phyloP scores from a whole-genome alignment of 2,888 invertebrate species.

The Sarcophaga caerulescens region DNA sequence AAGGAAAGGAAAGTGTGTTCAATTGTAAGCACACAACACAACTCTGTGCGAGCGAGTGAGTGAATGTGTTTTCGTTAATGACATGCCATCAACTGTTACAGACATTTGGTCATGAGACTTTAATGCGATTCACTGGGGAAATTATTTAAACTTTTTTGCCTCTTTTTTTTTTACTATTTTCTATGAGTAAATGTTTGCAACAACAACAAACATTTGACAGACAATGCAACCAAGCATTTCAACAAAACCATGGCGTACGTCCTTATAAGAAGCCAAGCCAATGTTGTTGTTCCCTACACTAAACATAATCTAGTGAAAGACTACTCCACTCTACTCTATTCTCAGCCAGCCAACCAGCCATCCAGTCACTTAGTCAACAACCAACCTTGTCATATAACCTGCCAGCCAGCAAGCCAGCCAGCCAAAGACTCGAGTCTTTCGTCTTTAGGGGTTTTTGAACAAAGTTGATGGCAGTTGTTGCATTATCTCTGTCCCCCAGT shows the following conservation, averaged over 20 bases:
- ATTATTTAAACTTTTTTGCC: constrained; percentile 54
- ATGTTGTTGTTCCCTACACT: not conserved
- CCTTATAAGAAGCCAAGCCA: not conserved
- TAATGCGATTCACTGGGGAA: constrained; percentile 63
- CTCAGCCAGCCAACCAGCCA: not conserved
- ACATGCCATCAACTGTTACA: constrained; percentile 63
- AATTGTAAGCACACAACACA: not conserved
- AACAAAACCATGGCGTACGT: not conserved
- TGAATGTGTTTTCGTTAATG: constrained; percentile 56
- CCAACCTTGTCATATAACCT: not conserved
- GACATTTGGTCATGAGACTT: constrained; percentile 60
- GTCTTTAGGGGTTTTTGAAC: not conserved
- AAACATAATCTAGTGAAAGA: not conserved
- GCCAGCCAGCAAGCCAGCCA: not conserved
- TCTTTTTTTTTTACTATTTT: not conserved
- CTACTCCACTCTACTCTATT: not conserved
- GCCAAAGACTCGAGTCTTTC: not conserved
- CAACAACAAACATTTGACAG: constrained; percentile 30
- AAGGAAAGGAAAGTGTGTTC: not conserved
- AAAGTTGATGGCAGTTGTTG: constrained; percentile 31
- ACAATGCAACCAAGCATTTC: constrained; percentile 51
- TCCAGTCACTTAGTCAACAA: too few relatives aligned
- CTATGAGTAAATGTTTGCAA: constrained; percentile 41
- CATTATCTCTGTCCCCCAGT: constrained; percentile 24
- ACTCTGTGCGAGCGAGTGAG: not conserved